Evolutionary conservation across 92 coral and sea anemone genomes (phyloP), one percentile per base, ranked within the genome.

Genomic region (Palythoa grandiflora): DNA sequence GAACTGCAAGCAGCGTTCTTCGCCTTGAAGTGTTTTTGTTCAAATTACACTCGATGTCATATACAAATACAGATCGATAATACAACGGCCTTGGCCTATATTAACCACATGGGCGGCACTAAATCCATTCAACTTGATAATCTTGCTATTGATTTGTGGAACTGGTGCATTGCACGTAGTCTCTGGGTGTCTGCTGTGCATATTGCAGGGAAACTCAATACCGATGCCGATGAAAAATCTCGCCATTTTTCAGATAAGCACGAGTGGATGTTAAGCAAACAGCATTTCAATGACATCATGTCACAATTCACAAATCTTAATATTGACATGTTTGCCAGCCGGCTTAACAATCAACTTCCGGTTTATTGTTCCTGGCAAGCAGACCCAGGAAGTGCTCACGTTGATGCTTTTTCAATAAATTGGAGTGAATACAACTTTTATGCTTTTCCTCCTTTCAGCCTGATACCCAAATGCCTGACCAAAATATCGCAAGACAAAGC

Each of bases 271-370:
- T 85, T 93, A 13, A 84, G 83, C 78, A 78, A 84, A 40, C 71
- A 72, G 51, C 44, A 10, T 37, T 90, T 90, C 73, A 61, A 77
- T 47, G 77, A 88, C 19, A 89, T 91, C 21, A 36, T 79, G 75
- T 38, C 68, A 20, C 57, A 47, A 17, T 89, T 83, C 51, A 91
- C 95, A 37, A 50, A 76, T 15, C 61, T 92, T 9, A 71, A 90
- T 73, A 78, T 92, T 84, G 93, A 88, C 86, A 75, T 93, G 92
- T 93, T 93, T 85, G 93, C 92, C 68, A 93, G 92, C 61, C 95
- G 93, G 75, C 79, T 93, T n/a, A 90, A 90, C 84, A 50, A 80
- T 57, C 92, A 80, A 85, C 84, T 92, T 35, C 68, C 87, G 37
- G 73, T 60, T n/a, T 92, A 92, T 80, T 86, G 90, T 75, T 72